Evolutionary conservation across 1,140 invertebrate species (phyloP).

Genomic region (Lethocerus indicus): DNA sequence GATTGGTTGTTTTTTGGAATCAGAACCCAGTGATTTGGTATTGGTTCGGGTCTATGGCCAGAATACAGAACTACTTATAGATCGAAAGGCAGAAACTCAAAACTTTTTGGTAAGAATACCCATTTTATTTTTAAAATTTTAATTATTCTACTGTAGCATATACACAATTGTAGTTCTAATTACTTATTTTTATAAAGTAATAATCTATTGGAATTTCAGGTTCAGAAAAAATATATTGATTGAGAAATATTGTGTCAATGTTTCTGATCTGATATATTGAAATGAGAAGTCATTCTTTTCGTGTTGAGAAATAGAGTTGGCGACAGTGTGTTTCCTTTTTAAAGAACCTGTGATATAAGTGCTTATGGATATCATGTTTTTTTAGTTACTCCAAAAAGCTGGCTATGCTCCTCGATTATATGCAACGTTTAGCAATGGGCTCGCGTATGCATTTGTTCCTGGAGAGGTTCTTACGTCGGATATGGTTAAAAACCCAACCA

Average conservation of each 20-base stretch:
- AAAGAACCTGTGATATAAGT: no score
- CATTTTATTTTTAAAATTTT: neutral
- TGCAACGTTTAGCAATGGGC: constrained; percentile 84
- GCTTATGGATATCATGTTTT: no score
- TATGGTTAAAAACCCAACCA: constrained; percentile 44
- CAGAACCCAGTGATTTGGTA: constrained; percentile 43
- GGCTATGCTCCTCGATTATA: constrained; percentile 73
- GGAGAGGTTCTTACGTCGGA: constrained; percentile 60
- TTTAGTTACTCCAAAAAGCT: constrained; percentile 50
- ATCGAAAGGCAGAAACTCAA: constrained; percentile 57
- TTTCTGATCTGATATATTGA: no score
- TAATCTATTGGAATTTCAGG: no score
- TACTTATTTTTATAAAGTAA: no score
- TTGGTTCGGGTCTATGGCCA: constrained; percentile 84
- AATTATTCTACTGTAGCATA: no score
- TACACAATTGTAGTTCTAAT: no score
- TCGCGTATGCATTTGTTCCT: constrained; percentile 81
- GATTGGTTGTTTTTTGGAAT: constrained; percentile 47
- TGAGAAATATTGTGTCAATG: no score
- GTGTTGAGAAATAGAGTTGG: no score
- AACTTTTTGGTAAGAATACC: constrained; percentile 39
- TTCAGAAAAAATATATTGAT: no score
- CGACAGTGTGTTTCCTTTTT: no score
- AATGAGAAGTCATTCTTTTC: no score
- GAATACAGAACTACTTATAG: constrained; percentile 84